Conservation (phyloP, 2,113 vertebrate species). For the Antechinus flavipes region DNA sequence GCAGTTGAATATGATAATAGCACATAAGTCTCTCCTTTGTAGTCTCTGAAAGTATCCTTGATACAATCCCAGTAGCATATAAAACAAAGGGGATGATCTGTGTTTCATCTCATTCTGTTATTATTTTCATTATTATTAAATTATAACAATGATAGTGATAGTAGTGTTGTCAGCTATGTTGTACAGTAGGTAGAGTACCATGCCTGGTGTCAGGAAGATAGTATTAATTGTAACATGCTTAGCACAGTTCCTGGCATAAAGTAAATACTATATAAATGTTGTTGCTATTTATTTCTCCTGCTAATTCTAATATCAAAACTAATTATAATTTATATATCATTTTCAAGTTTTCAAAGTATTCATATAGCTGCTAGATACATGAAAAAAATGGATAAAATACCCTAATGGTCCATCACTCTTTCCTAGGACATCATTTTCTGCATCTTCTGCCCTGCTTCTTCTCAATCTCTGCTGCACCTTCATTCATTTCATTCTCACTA, state of each 20-base stretch:
- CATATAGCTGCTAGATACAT: constrained; percentile 5
- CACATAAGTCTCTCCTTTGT: neutral
- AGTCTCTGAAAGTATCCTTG: neutral
- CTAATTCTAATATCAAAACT: neutral
- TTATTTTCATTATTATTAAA: neutral
- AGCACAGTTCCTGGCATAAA: neutral
- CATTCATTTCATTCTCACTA: neutral
- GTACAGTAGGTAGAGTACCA: neutral
- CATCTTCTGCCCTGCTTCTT: neutral
- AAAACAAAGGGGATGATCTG: neutral
- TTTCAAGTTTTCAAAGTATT: neutral
- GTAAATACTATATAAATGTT: neutral
- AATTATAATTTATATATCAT: neutral
- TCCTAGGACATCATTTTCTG: neutral
- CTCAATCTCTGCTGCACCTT: neutral
- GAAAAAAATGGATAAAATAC: neutral
- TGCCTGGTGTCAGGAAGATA: neutral
- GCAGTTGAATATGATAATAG: neutral
- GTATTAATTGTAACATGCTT: neutral
- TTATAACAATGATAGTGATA: neutral
- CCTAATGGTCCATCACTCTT: neutral
- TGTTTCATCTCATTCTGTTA: neutral
- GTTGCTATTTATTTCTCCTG: neutral
- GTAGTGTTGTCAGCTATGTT: neutral
- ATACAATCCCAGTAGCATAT: neutral